Conservation (phyloP, 2,113 vertebrate species). For the Etia nguti region DNA sequence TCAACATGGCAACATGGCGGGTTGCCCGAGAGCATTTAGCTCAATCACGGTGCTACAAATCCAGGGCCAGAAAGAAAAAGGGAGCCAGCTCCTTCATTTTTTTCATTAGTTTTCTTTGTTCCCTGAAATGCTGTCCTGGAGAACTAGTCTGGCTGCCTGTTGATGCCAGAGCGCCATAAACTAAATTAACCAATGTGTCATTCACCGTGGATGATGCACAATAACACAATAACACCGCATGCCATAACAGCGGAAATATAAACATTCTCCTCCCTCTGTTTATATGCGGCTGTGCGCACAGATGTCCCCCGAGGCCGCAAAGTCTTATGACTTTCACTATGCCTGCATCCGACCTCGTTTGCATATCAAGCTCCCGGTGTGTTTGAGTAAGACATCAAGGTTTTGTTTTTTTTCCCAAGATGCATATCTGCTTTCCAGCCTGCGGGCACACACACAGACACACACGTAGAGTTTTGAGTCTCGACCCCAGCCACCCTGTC, state of each 20-base stretch:
- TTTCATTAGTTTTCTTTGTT: background rate
- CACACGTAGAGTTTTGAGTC: background rate
- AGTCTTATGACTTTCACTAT: constrained; percentile 30
- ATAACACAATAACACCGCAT: constrained; percentile 9
- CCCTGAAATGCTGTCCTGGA: background rate
- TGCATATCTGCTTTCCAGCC: constrained; percentile 33
- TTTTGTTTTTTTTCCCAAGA: constrained; percentile 20
- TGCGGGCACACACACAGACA: background rate
- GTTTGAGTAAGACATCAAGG: constrained; percentile 23
- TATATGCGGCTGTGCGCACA: background rate
- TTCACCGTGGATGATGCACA: constrained; percentile 10
- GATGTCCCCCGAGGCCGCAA: constrained; percentile 11
- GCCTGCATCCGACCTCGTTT: constrained; percentile 17
- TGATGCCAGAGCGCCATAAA: constrained; percentile 9
- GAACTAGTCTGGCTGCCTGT: background rate
- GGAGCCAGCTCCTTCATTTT: background rate
- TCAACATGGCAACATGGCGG: constrained; percentile 40
- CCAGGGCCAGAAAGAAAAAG: background rate
- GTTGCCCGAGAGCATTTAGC: background rate
- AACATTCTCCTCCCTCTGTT: constrained; percentile 13
- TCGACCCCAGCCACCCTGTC: background rate
- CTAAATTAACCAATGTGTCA: constrained; percentile 38
- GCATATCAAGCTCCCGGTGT: constrained; percentile 23
- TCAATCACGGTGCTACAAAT: constrained; percentile 13
- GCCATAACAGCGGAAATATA: constrained; percentile 11